Evolutionary conservation across 2,797 vertebrate genomes (phyloP).

Genomic region (Thalassophryne amazonica): DNA sequence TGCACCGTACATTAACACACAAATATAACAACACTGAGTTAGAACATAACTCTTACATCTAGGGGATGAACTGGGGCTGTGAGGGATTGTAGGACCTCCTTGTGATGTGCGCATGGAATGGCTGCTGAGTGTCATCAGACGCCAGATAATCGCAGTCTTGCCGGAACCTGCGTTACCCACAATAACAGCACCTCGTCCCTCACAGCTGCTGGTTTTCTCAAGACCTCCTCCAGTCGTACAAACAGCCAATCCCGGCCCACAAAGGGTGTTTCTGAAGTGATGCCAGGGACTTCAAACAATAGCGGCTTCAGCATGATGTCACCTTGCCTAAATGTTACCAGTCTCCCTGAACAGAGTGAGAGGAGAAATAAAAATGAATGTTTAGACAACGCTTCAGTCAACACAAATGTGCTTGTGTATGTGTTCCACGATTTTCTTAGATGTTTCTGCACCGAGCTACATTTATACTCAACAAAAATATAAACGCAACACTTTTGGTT

Average conservation of each 20-base stretch:
- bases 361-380: not conserved
- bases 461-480: no score
- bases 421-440: not conserved
- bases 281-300: conserved; percentile 94
- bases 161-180: conserved; percentile 94
- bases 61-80: conserved; percentile 83
- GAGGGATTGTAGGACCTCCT: conserved; percentile 79
- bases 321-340: conserved; percentile 90
- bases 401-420: not conserved
- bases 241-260: conserved; percentile 96
- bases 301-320: conserved; percentile 97
- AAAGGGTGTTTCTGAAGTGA: conserved; percentile 89
- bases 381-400: not conserved
- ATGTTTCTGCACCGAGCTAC: conserved; percentile 13
- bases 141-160: conserved; percentile 92
- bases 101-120: conserved; percentile 90
- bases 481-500: no score
- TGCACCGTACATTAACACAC: not conserved
- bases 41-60: conserved; percentile 77
- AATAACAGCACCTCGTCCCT: conserved; percentile 86
- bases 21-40: not conserved
- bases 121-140: conserved; percentile 94
- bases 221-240: conserved; percentile 84
- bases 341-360: conserved; percentile 80
- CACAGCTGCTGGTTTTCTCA: conserved; percentile 78